Evolutionary conservation across 2,888 invertebrate species (phyloP).

Genomic region (Trilocha varians): DNA sequence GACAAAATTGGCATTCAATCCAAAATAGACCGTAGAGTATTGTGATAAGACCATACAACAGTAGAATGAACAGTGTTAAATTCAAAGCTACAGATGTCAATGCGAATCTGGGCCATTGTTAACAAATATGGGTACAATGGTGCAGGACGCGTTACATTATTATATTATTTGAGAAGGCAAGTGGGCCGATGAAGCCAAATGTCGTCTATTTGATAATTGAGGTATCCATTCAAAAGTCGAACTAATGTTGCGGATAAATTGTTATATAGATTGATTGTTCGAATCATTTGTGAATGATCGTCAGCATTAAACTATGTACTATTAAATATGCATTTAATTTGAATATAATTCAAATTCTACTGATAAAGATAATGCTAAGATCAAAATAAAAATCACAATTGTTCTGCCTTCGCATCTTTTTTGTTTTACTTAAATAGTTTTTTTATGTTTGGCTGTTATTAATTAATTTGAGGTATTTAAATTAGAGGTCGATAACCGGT

Average conservation of each 20-base stretch:
- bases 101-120: constrained; percentile 53
- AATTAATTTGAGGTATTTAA: no score
- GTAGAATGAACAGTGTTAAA: constrained; percentile 9
- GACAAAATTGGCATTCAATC: background rate
- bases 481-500: no score
- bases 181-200: constrained; percentile 51
- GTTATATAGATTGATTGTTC: background rate
- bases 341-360: no score
- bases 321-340: no score
- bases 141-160: constrained; percentile 58
- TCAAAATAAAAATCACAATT: no score
- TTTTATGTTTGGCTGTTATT: no score
- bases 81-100: constrained; percentile 53
- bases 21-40: constrained; percentile 4
- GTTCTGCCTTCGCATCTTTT: no score
- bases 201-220: constrained; percentile 62
- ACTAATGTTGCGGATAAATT: constrained; percentile 19
- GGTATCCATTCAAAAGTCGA: constrained; percentile 33
- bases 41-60: background rate
- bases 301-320: no score
- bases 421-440: no score
- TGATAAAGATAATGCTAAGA: no score
- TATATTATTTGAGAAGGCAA: constrained; percentile 49
- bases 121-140: constrained; percentile 66
- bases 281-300: background rate